These are phyloP conservation scores for Phocides pigmalion DNA, from an alignment of 1,140 invertebrate genomes.

Conservation along the genomic window DNA sequence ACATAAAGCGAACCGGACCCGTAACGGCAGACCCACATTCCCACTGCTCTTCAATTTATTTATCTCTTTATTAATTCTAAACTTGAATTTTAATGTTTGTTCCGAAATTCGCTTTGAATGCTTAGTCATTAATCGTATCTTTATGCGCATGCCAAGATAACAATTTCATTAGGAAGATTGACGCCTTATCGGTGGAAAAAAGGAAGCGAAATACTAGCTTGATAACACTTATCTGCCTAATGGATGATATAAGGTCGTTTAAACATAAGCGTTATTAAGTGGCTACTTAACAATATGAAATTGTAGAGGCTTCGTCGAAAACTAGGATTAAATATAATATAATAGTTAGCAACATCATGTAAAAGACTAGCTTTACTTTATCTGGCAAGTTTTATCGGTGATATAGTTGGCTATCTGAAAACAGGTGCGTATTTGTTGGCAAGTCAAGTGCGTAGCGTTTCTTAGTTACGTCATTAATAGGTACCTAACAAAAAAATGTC, in stretches of 20 bases:
- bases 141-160: constrained; percentile 34
- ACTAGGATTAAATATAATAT: neutral
- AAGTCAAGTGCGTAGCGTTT: neutral
- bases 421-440: neutral
- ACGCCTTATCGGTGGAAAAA: neutral
- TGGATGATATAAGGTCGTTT: neutral
- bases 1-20: constrained; percentile 79
- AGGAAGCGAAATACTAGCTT: neutral
- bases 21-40: constrained; percentile 80
- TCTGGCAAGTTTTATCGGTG: neutral
- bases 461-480: neutral
- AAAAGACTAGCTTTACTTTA: neutral
- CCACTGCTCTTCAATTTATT: constrained; percentile 81
- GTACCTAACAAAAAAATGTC: neutral
- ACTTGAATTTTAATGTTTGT: constrained; percentile 77
- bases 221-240: neutral
- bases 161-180: constrained; percentile 29
- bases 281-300: no score
- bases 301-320: neutral
- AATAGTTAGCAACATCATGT: neutral
- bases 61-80: constrained; percentile 82
- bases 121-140: constrained; percentile 46
- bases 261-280: no score
- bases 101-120: constrained; percentile 58
- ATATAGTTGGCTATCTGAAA: neutral